These are phyloP conservation scores for Alfaro cultratus DNA, from an alignment of 2,797 vertebrate species.

Conservation along the genomic window DNA sequence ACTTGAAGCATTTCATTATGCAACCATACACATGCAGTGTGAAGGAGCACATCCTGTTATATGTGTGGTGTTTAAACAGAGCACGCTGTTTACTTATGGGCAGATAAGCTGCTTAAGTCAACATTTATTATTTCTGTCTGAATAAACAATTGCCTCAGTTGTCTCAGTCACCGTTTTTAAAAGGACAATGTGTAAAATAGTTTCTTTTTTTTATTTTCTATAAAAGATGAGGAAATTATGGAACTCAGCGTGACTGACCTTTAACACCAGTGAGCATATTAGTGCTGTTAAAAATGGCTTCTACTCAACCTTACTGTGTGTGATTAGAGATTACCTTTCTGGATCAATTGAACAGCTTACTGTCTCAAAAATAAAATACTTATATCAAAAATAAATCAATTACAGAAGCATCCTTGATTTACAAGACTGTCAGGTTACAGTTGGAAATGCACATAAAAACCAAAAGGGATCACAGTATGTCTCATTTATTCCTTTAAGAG, in stretches of 20 bases:
- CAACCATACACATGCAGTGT: not conserved
- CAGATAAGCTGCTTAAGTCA: not conserved
- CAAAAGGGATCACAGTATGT: not conserved
- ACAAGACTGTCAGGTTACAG: not conserved
- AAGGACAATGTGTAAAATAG: not conserved
- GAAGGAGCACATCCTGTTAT: slow-evolving; percentile 3
- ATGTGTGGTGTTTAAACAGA: slow-evolving; percentile 12
- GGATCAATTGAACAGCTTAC: too few species aligned
- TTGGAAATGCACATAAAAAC: not conserved
- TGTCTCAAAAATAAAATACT: not conserved
- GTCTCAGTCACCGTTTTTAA: not conserved
- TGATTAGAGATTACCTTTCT: not conserved
- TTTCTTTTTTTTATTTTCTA: not conserved
- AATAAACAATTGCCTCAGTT: not conserved
- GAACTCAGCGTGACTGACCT: not conserved
- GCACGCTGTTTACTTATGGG: not conserved
- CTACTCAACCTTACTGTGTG: not conserved
- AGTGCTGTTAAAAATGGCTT: not conserved
- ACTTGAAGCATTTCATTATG: slow-evolving; percentile 3
- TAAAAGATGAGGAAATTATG: not conserved
- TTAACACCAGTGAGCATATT: not conserved
- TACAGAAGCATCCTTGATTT: not conserved
- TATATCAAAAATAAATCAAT: not conserved
- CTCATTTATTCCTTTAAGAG: not conserved
- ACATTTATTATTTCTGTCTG: not conserved